Conservation (phyloP, 2,113 vertebrate genomes). For the Leuciscus idus region DNA sequence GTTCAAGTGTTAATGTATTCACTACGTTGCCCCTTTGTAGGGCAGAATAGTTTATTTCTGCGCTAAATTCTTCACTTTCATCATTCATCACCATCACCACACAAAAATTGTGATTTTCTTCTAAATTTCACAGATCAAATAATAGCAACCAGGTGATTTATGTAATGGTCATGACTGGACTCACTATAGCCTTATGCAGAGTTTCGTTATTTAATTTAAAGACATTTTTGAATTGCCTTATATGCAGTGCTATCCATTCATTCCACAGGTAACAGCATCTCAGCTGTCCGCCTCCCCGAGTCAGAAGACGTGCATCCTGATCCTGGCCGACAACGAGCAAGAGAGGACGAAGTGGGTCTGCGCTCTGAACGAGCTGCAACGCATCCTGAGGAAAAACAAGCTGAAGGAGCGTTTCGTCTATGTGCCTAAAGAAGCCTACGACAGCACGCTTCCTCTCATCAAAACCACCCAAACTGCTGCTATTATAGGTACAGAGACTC, state of each 20-base stretch:
- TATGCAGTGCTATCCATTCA: neutral
- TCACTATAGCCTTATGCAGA: neutral
- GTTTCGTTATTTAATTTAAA: neutral
- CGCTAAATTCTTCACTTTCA: neutral
- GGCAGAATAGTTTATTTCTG: neutral
- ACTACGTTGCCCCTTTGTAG: neutral
- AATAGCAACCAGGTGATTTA: neutral
- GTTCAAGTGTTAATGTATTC: neutral
- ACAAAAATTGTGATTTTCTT: neutral
- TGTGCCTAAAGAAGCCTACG: conserved; percentile 96
- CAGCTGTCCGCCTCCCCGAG: conserved; percentile 88
- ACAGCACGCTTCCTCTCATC: conserved; percentile 96
- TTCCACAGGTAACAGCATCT: conserved; percentile 90
- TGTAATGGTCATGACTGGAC: neutral
- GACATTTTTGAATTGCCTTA: neutral
- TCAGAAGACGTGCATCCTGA: conserved; percentile 92
- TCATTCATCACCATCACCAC: neutral
- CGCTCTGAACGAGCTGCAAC: conserved; percentile 90
- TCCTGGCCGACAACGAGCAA: conserved; percentile 92
- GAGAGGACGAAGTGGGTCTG: conserved; percentile 97
- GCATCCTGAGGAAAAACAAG: conserved; percentile 97
- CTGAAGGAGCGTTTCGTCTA: conserved; percentile 97
- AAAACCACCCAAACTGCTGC: conserved; percentile 96
- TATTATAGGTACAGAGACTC: conserved; percentile 81
- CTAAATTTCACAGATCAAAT: neutral